A percentile compares a stretch with the other conserved stretches of the same genome.
Conservation (phyloP, 2,888 invertebrate genomes). For the Coenonympha glycerion region DNA sequence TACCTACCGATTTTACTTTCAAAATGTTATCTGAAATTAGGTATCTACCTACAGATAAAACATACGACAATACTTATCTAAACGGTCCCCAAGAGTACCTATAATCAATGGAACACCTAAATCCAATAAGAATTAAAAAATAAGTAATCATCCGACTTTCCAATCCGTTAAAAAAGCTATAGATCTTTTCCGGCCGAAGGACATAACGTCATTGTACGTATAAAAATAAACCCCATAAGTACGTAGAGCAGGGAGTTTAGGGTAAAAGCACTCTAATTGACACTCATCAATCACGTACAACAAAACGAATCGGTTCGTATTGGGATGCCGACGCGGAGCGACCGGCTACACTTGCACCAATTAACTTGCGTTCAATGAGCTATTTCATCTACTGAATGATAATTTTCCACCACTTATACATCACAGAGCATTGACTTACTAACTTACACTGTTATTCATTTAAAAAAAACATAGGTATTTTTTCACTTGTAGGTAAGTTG, state of each 20-base stretch:
- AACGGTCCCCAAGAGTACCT: too few relatives aligned
- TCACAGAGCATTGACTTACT: neutral
- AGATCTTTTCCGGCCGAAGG: neutral
- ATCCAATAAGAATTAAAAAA: slow-evolving; percentile 4
- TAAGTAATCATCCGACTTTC: neutral
- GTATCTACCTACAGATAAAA: too few relatives aligned
- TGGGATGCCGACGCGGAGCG: slow-evolving; percentile 9
- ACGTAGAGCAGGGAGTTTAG: slow-evolving; percentile 9
- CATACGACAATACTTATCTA: too few relatives aligned
- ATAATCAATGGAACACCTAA: neutral
- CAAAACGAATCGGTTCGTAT: slow-evolving; percentile 18
- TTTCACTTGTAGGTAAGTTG: neutral
- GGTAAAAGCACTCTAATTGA: slow-evolving; percentile 39
- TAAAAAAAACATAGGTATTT: neutral
- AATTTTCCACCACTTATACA: neutral
- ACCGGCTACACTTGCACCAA: slow-evolving; percentile 9
- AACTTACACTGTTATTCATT: neutral
- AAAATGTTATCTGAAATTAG: too few relatives aligned
- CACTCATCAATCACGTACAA: slow-evolving; percentile 34
- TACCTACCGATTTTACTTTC: neutral
- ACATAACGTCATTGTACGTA: slow-evolving; percentile 1
- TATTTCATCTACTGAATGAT: slow-evolving; percentile 4
- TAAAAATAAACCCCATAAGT: slow-evolving; percentile 10
- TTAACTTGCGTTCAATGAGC: slow-evolving; percentile 6
- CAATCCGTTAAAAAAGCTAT: too few relatives aligned